These are phyloP conservation scores for Butastur rufipennis DNA, from an alignment of 2,113 vertebrate genomes.

Conservation along the genomic window DNA sequence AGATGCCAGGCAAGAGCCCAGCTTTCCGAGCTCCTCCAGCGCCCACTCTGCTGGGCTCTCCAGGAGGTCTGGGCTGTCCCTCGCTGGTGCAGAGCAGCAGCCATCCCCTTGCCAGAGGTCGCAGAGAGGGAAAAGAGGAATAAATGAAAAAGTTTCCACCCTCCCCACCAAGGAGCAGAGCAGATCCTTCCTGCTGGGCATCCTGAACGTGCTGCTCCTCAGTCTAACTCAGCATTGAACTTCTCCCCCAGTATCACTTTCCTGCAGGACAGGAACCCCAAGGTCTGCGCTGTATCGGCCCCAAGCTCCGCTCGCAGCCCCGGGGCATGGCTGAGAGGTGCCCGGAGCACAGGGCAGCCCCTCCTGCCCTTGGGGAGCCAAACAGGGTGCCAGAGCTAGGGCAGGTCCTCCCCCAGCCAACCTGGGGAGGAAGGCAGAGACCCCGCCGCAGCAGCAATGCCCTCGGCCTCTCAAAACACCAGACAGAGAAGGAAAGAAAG, in stretches of 20 bases:
- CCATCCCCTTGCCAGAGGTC: not conserved
- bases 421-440: not conserved
- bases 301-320: not conserved
- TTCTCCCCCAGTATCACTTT: not conserved
- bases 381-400: not conserved
- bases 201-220: not conserved
- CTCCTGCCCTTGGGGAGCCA: not conserved
- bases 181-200: not conserved
- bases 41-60: not conserved
- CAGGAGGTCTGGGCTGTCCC: not conserved
- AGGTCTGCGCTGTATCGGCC: fast-evolving
- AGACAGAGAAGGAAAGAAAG: not conserved
- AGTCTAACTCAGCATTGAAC: not conserved
- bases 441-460: not conserved
- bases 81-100: not conserved
- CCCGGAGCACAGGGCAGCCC: not conserved
- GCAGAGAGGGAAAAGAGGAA: not conserved
- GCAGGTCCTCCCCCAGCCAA: not conserved
- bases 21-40: not conserved
- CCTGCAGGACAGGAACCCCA: fast-evolving
- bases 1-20: not conserved
- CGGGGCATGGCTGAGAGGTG: not conserved
- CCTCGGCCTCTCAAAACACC: not conserved
- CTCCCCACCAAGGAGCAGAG: not conserved
- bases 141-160: not conserved